These are phyloP conservation scores for Ochlodes sylvanus DNA, from an alignment of 2,888 invertebrate genomes.

Conservation along the genomic window DNA sequence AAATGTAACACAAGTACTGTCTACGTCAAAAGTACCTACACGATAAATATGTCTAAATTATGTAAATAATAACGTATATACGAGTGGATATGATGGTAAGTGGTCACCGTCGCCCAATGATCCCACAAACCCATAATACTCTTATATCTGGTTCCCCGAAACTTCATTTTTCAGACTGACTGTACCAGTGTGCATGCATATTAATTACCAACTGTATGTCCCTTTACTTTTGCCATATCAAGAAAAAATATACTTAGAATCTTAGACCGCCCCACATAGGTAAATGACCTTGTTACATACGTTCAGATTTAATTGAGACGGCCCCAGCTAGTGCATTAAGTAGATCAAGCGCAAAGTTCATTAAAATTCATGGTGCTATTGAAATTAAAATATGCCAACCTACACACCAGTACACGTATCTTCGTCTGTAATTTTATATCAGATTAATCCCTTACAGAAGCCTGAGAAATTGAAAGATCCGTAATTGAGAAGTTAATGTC, in stretches of 20 bases:
- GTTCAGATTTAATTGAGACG: conserved; percentile 17
- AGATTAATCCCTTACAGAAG: background rate
- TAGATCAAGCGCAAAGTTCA: conserved; percentile 30
- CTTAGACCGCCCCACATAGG: background rate
- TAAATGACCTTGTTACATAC: conserved; percentile 24
- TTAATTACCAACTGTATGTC: background rate
- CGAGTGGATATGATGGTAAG: too few species aligned
- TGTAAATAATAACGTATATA: too few species aligned
- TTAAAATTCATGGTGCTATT: conserved; percentile 25
- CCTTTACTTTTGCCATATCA: background rate
- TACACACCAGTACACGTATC: background rate
- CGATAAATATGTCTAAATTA: too few species aligned
- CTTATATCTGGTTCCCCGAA: too few species aligned
- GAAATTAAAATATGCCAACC: conserved; percentile 6
- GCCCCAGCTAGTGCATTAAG: conserved; percentile 12
- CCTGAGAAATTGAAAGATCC: too few species aligned
- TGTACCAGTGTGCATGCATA: too few species aligned
- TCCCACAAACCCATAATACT: too few species aligned
- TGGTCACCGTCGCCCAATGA: too few species aligned
- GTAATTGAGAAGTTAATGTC: too few species aligned
- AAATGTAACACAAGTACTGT: too few species aligned
- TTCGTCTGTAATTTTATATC: background rate
- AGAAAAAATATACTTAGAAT: background rate
- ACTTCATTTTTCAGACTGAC: too few species aligned
- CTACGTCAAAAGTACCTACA: too few species aligned